These are phyloP conservation scores for Noctua comes DNA, from an alignment of 2,888 invertebrate species.

Conservation along the genomic window DNA sequence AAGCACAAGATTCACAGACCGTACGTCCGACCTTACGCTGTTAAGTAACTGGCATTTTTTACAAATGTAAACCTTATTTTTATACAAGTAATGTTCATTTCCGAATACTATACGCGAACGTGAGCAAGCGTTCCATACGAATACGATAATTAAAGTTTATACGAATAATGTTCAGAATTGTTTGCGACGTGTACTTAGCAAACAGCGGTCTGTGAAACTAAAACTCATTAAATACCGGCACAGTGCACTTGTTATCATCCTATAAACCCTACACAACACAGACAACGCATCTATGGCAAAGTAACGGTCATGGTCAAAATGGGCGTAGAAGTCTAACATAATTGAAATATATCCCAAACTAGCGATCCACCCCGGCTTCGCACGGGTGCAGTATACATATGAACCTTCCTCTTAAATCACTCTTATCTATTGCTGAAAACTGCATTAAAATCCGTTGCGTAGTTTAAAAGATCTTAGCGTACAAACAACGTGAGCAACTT, in stretches of 20 bases:
- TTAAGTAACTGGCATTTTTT: background rate
- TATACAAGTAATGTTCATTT: background rate
- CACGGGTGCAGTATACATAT: too few species aligned
- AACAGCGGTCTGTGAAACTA: background rate
- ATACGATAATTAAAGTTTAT: too few species aligned
- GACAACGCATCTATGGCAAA: background rate
- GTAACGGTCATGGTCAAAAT: background rate
- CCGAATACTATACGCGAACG: background rate
- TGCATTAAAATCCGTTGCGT: too few species aligned
- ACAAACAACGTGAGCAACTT: too few species aligned
- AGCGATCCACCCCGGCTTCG: too few species aligned
- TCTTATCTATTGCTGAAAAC: too few species aligned
- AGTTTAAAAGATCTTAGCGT: too few species aligned
- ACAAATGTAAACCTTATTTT: background rate
- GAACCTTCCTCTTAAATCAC: too few species aligned
- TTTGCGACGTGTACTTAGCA: background rate
- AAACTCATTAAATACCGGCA: constrained; percentile 3
- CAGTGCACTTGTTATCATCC: constrained; percentile 17
- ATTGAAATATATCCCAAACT: background rate
- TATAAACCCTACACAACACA: background rate
- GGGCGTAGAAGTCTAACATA: background rate
- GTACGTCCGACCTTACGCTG: background rate
- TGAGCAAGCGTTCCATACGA: background rate
- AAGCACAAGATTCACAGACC: constrained; percentile 3
- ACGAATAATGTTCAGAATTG: background rate